Percentiles rank a stretch among this genome's conserved stretches.
Evolutionary conservation across 2,797 vertebrate genomes (phyloP).

Genomic region (Heterohyrax brucei): DNA sequence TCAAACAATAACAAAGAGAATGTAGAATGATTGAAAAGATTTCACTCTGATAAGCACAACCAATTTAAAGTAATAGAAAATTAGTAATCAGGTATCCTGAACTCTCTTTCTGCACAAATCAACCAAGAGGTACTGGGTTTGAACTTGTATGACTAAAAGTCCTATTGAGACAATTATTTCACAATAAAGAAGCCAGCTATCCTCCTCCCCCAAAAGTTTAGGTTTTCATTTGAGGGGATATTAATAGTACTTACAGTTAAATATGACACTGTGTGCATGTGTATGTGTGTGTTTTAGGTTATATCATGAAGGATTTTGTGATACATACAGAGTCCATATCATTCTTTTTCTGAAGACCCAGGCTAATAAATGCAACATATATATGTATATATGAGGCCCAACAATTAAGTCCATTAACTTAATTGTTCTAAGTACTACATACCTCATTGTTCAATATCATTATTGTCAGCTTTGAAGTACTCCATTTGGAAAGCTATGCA

Average conservation of each 20-base stretch:
- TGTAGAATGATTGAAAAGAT: not conserved
- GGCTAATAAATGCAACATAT: not conserved
- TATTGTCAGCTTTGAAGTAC: too few species aligned
- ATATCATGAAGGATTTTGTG: not conserved
- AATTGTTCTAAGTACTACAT: too few species aligned
- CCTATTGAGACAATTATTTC: not conserved
- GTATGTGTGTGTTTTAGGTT: not conserved
- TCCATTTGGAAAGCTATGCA: too few species aligned
- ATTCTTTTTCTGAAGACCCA: not conserved
- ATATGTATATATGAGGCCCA: not conserved
- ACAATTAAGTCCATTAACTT: too few species aligned
- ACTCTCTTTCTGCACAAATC: not conserved
- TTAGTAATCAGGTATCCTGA: accelerated
- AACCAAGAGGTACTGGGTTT: not conserved
- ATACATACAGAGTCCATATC: not conserved
- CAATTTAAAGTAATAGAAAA: not conserved
- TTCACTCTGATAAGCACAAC: not conserved
- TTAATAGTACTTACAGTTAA: not conserved
- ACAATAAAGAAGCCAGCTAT: not conserved
- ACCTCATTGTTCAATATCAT: too few species aligned
- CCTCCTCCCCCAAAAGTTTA: not conserved
- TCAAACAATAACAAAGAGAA: not conserved
- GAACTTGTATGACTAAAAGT: not conserved
- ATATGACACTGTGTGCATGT: too few species aligned
- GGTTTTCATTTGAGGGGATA: not conserved